Evolutionary conservation across 1,140 invertebrate genomes (phyloP).

Genomic region (Brachystomella parvula): DNA sequence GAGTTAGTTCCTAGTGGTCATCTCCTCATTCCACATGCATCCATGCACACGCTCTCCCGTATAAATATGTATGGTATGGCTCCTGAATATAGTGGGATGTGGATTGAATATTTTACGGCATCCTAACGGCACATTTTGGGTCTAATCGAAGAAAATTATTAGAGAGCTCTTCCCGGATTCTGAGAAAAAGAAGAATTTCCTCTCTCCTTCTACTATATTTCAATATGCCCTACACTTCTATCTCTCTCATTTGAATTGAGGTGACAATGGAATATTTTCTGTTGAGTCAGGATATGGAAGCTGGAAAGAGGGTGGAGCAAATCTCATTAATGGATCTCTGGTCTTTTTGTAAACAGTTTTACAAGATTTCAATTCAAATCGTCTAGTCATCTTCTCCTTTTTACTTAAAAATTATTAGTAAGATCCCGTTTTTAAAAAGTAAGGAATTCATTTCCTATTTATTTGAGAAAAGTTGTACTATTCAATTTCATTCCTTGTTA

Average conservation of each 20-base stretch:
- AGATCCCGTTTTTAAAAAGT: slow-evolving; percentile 3
- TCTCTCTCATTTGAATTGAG: not conserved
- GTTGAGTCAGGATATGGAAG: not conserved
- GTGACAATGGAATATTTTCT: not conserved
- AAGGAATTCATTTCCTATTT: slow-evolving; percentile 1
- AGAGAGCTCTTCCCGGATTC: too few relatives aligned
- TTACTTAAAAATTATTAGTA: not conserved
- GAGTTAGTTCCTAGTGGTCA: not conserved
- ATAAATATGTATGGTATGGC: not conserved
- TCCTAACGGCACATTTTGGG: not conserved
- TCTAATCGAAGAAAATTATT: not conserved
- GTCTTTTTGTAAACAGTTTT: not conserved
- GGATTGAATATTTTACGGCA: slow-evolving; percentile 6
- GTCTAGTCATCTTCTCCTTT: slow-evolving; percentile 12
- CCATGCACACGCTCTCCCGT: slow-evolving; percentile 13
- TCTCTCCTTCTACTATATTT: too few relatives aligned
- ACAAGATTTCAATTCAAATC: not conserved
- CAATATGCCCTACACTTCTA: too few relatives aligned
- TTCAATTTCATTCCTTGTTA: slow-evolving; percentile 4
- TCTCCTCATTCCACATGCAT: slow-evolving; percentile 23
- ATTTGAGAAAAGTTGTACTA: not conserved
- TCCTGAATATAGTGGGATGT: slow-evolving; percentile 7
- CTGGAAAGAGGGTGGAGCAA: not conserved
- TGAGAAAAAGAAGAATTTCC: too few relatives aligned
- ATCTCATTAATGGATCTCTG: not conserved